Base-by-base conservation (phyloP, 2,888 invertebrate species). In the Coecobrya sp. region DNA sequence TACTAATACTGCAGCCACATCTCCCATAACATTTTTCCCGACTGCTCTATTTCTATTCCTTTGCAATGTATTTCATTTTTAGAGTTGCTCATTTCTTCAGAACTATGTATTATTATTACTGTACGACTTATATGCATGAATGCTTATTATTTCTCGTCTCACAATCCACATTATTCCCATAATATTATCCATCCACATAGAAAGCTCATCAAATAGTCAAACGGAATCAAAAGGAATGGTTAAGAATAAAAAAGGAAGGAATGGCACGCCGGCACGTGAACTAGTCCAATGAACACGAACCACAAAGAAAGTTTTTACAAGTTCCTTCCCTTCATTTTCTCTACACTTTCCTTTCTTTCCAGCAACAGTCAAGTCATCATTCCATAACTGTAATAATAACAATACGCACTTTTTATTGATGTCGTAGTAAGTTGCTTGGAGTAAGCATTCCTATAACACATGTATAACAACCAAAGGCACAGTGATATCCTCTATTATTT, bases 361-460 rank as follows among this genome's bases (percentile, higher is more conserved):
- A 13, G 30, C 30, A 73, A 42, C 30, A 76, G 76, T 76, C 73
- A 73, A 73, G 42, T n/a, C 42, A 76, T 76, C 19, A 59, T 59
- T 59, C 59, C 19, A 59, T 19, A 59, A 65, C 85, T 45, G 49
- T 84, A 65, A 65, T 65, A 30, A 85, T 70, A 85, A 85, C 85
- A 85, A 70, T 85, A 68, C 85, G 27, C 70, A 65, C 68, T 49
- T 85, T 85, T 85, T 85, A 85, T 85, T 49, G 85, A 85, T n/a
- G 45, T 65, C 84, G 82, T 82, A 59, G 1, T 19, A 59, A 59
- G 19, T 13, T 59, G 59, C 19, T 8, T 59, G 59, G 8, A 52
- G n/a, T 16, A 2, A 10, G 11, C 16, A 52, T 52, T 52, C 3
- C 13, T 52, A 16, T 52, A 52, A n/a, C n/a, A n/a, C n/a, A n/a